phyloP scores from a whole-genome alignment of 2,113 vertebrate species.

The Leucopsar rothschildi region DNA sequence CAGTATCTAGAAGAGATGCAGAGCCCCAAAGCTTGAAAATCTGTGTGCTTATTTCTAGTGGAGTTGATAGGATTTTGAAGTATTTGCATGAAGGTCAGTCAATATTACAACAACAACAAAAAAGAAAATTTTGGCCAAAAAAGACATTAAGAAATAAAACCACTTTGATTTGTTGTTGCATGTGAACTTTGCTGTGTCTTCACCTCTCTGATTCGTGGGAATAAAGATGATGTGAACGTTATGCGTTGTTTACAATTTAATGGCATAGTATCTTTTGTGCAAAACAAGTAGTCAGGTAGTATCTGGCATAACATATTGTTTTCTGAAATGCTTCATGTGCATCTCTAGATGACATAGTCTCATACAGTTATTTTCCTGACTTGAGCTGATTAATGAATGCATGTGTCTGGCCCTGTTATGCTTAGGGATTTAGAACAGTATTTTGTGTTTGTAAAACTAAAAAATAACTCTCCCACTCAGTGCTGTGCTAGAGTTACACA shows the following conservation, averaged over 20 bases:
- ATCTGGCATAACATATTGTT: neutral
- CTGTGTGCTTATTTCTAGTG: neutral
- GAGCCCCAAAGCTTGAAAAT: neutral
- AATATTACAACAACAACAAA: neutral
- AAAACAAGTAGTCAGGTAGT: neutral
- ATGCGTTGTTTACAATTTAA: neutral
- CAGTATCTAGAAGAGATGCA: neutral
- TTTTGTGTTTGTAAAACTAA: neutral
- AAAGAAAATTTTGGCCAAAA: neutral
- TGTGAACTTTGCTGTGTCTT: neutral
- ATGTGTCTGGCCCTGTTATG: neutral
- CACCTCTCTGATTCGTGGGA: neutral
- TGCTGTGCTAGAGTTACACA: neutral
- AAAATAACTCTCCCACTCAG: neutral
- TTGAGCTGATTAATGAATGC: neutral
- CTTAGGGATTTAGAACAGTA: neutral
- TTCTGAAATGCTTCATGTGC: neutral
- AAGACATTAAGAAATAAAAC: neutral
- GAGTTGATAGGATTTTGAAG: neutral
- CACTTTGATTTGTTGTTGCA: neutral
- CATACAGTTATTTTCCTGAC: neutral
- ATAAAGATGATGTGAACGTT: neutral
- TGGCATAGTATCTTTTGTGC: neutral
- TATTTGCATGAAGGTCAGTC: neutral
- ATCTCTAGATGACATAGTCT: neutral